Percentiles rank a stretch among this genome's conserved stretches.
These are phyloP conservation scores for Patella depressa DNA, from an alignment of 2,888 invertebrate genomes.

Conservation along the genomic window DNA sequence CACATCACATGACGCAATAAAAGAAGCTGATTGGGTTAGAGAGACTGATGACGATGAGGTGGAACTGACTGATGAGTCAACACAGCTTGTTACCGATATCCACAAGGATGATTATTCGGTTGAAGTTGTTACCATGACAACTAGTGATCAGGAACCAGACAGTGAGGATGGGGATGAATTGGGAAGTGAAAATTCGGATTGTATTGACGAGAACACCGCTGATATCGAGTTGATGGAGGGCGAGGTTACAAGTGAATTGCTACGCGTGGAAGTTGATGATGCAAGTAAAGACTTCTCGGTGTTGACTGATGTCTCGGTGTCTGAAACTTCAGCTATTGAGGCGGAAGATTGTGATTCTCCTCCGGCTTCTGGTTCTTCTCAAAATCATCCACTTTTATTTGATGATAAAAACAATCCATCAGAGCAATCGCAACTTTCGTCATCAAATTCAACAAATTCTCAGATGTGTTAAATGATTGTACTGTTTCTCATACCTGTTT, in stretches of 20 bases:
- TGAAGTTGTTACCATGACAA: neutral
- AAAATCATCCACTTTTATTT: constrained; percentile 24
- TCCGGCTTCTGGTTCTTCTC: constrained; percentile 22
- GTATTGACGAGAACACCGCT: neutral
- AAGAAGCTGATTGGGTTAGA: neutral
- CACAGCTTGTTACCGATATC: neutral
- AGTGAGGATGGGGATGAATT: constrained; percentile 22
- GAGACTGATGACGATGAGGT: neutral
- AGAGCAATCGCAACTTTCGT: too few species aligned
- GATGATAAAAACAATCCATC: neutral
- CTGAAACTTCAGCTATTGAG: constrained; percentile 37
- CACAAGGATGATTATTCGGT: too few species aligned
- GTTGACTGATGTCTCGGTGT: constrained; percentile 33
- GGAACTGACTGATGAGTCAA: neutral
- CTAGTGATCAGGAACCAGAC: neutral
- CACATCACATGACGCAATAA: too few species aligned
- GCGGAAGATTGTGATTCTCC: constrained; percentile 37
- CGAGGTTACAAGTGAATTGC: neutral
- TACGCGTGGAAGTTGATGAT: constrained; percentile 19
- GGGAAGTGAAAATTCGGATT: neutral
- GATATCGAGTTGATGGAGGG: neutral
- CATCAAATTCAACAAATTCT: too few species aligned
- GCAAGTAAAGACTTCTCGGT: constrained; percentile 16
- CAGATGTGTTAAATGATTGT: too few species aligned
- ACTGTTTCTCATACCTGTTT: too few species aligned